phyloP scores from a whole-genome alignment of 2,888 invertebrate species.

The Phragmatobia fuliginosa region DNA sequence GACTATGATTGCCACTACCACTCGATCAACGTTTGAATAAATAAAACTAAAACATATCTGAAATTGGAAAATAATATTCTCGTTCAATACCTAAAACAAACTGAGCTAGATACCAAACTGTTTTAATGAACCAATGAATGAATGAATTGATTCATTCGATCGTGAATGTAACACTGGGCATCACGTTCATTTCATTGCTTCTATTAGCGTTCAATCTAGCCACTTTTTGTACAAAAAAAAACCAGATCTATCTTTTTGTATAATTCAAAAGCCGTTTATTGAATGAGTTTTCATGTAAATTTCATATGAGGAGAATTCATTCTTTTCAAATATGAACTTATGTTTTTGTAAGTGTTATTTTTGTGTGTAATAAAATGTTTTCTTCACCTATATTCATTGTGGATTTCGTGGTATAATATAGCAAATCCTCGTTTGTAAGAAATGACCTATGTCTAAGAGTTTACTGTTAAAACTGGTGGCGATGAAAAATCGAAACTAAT shows the following conservation, averaged over 20 bases:
- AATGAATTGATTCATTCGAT: slow-evolving; percentile 69
- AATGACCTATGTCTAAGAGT: too few species aligned
- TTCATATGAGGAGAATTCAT: not conserved
- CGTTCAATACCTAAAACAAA: slow-evolving; percentile 19
- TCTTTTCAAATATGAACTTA: not conserved
- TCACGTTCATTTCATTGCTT: slow-evolving; percentile 69
- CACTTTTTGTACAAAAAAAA: slow-evolving; percentile 36
- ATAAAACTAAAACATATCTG: slow-evolving; percentile 1
- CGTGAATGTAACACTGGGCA: slow-evolving; percentile 69
- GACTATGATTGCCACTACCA: not conserved
- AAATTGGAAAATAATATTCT: slow-evolving; percentile 11
- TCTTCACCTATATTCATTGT: too few species aligned
- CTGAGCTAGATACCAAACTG: slow-evolving; percentile 62
- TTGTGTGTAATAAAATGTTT: too few species aligned
- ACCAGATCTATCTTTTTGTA: slow-evolving; percentile 20
- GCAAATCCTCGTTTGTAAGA: too few species aligned
- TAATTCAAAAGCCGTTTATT: not conserved
- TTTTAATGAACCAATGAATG: slow-evolving; percentile 75
- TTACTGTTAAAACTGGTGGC: too few species aligned
- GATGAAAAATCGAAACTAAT: too few species aligned
- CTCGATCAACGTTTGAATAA: not conserved
- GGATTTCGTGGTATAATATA: too few species aligned
- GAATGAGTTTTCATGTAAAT: not conserved
- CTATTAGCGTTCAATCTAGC: slow-evolving; percentile 56
- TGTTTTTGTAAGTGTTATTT: not conserved